phyloP scores from a whole-genome alignment of 2,797 vertebrate species.

The Dallia pectoralis region DNA sequence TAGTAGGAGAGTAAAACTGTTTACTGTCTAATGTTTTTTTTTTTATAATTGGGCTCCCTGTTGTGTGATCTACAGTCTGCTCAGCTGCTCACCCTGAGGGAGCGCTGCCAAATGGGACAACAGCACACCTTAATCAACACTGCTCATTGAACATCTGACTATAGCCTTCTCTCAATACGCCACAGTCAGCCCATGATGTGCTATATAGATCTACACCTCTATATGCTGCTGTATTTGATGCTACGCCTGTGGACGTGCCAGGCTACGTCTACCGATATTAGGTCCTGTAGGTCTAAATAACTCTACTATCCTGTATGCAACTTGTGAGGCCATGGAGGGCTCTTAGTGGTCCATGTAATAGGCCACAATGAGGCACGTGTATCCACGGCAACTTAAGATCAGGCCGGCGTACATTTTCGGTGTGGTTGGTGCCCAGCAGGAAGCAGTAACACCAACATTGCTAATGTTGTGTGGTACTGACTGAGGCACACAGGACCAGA shows the following conservation, averaged over 20 bases:
- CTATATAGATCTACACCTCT: neutral
- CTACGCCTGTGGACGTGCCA: neutral
- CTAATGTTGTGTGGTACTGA: too few relatives aligned
- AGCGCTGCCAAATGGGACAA: constrained; percentile 19
- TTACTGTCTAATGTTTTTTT: constrained; percentile 21
- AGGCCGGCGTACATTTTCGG: too few relatives aligned
- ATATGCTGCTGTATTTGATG: neutral
- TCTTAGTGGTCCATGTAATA: too few relatives aligned
- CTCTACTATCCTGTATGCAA: constrained; percentile 17
- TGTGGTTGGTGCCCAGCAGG: too few relatives aligned
- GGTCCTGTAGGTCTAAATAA: constrained; percentile 15
- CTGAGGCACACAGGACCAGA: too few relatives aligned
- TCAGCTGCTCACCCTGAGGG: neutral
- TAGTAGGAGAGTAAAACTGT: constrained; percentile 9
- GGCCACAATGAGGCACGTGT: too few relatives aligned
- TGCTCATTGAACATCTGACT: constrained; percentile 9
- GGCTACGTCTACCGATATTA: constrained; percentile 5
- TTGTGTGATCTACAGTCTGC: constrained; percentile 14
- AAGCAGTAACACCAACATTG: too few relatives aligned
- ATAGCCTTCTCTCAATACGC: neutral
- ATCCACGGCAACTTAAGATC: too few relatives aligned
- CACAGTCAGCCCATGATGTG: neutral
- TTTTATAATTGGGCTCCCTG: constrained; percentile 20
- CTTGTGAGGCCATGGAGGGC: neutral
- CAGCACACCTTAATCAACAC: constrained; percentile 9